Evolutionary conservation across 1,140 invertebrate species (phyloP).

Genomic region (Drosophila santomea): DNA sequence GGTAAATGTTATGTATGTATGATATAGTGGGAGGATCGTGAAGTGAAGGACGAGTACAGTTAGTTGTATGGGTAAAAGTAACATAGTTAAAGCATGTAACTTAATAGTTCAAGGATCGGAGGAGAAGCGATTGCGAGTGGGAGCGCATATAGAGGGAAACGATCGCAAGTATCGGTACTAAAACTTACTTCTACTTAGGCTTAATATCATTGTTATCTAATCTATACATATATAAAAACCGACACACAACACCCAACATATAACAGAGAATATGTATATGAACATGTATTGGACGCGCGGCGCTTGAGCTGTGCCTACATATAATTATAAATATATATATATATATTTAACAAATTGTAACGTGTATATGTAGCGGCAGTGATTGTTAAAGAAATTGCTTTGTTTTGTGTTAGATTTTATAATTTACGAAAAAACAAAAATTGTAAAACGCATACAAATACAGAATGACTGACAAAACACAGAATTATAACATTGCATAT

Average conservation of each 20-base stretch:
- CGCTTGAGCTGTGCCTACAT: conserved; percentile 35
- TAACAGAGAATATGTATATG: conserved; percentile 69
- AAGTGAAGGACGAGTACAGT: conserved; percentile 63
- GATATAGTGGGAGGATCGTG: conserved; percentile 56
- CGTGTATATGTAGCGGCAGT: conserved; percentile 82
- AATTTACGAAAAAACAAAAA: conserved; percentile 74
- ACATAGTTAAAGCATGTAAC: conserved; percentile 78
- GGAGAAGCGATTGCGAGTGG: conserved; percentile 39
- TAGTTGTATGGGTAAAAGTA: conserved; percentile 73
- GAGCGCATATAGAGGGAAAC: conserved; percentile 41
- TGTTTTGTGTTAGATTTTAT: conserved; percentile 83
- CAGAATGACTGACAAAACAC: conserved; percentile 84
- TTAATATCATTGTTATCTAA: conserved; percentile 83
- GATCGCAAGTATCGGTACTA: conserved; percentile 69
- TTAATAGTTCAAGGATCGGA: conserved; percentile 64
- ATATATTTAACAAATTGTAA: conserved; percentile 73
- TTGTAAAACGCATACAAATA: conserved; percentile 80
- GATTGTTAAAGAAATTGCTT: conserved; percentile 82
- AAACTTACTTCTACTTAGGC: conserved; percentile 74
- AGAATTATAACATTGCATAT: conserved; percentile 83
- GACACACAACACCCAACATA: conserved; percentile 51
- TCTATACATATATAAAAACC: conserved; percentile 68
- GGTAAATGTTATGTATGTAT: conserved; percentile 73
- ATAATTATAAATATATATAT: conserved; percentile 59
- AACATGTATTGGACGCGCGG: conserved; percentile 64